Base-by-base conservation (phyloP, 2,797 vertebrate genomes). In the Oceanodroma leucorhoa region DNA sequence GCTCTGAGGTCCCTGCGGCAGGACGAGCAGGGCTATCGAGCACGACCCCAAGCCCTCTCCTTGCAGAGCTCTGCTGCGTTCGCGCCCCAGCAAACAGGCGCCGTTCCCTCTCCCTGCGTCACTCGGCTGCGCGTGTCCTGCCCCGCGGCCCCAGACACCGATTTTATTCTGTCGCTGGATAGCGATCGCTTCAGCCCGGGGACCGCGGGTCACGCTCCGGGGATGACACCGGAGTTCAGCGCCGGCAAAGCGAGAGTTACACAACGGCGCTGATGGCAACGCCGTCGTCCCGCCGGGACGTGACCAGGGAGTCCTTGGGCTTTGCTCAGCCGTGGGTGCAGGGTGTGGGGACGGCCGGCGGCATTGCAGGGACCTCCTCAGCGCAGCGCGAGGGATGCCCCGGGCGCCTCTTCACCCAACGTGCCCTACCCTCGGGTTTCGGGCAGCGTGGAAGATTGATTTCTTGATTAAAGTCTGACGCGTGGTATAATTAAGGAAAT, bases 401-500 rank as follows among this genome's bases (percentile, higher is more conserved):
- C 10, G 3, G 62, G 86, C 72, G 67, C 58, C 60, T 43, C 41
- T 27, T 30, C 0, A 2, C 50, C 7, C 1, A 43, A 23, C 3
- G 8, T 4, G 4, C 70, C 18, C 0, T 61, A 24, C 76, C 75
- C 92, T n/a, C 10, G 36, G 93, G 40, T 34, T 78, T 92, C 14
- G 6, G 76, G 90, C 18, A 10, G 60, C 2, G 5, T 38, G 41
- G 72, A 78, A 92, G 83, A 94, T 94, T 75, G 69, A 73, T 94
- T 95, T 96, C 86, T 91, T 96, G 93, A 95, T 95, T 97, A 97
- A 96, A 96, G 94, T 84, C 45, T 95, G 87, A 89, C 4, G 36
- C 1, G 32, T 41, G 73, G 30, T 86, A 43, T 96, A 97, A 97
- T 97, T 97, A 97, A 97, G 65, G 89, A 96, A 96, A 96, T 90